Conservation (phyloP, 2,113 vertebrate species). For the Pelodiscus sinensis region DNA sequence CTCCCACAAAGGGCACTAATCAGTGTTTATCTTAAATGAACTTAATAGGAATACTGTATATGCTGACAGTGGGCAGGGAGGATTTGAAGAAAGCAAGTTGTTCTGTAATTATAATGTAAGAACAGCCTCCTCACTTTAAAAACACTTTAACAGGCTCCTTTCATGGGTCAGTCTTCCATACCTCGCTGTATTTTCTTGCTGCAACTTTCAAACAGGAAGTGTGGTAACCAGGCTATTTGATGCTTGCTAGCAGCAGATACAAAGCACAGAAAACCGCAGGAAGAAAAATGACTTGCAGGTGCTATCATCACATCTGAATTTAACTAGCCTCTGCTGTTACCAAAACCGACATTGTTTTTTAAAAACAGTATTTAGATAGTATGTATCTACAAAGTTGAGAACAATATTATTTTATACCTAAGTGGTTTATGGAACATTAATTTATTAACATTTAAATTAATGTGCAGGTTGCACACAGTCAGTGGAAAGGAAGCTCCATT, state of each 20-base stretch:
- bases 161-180: background rate
- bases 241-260: conserved; percentile 22
- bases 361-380: background rate
- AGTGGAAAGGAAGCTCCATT: background rate
- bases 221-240: background rate
- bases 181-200: background rate
- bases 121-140: background rate
- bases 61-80: background rate
- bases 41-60: background rate
- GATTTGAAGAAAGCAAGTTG: background rate
- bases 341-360: background rate
- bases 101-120: background rate
- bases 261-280: conserved; percentile 25
- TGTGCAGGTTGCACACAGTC: background rate
- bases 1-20: background rate
- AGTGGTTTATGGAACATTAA: background rate
- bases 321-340: background rate
- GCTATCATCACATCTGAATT: background rate
- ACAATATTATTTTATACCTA: background rate
- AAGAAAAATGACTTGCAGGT: conserved; percentile 33
- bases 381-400: fast-evolving
- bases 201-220: conserved; percentile 43
- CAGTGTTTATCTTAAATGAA: background rate
- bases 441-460: background rate
- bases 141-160: background rate